Base-by-base conservation (phyloP, 1,140 invertebrate genomes). In the Lepidurus apus region DNA sequence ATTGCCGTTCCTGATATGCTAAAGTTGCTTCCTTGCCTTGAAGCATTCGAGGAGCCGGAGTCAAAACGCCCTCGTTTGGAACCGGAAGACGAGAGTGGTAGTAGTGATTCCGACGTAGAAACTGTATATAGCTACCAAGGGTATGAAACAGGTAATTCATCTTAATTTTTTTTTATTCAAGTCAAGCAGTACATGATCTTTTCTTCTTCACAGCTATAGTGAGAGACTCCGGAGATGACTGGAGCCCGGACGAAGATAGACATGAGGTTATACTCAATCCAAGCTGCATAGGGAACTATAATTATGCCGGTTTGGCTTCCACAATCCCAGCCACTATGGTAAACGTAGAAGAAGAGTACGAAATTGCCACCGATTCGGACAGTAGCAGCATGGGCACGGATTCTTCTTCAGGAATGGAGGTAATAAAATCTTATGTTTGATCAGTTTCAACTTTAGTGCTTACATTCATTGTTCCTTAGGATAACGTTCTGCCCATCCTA, bases 81-180 rank as follows among this genome's bases (percentile, higher is more conserved):
- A 34, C 3, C 34, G 34, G 34, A 34, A 34, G 4, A 65, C 53
- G 76, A 77, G 26, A 53, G 44, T 17, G 42, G 43, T 9, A 24
- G 21, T 21, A 53, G 43, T 47, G 76, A 45, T 0, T 47, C 43
- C 42, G 76, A 77, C 5, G 76, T 21, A 7, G 53, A 77, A 10
- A 53, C 76, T 5, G n/a, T 26, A 21, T 42, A 77, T 26, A 53
- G 21, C 7, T 77, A 65, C 11, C 76, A 77, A n/a, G 76, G 76
- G 4, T 77, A 77, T 45, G 76, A 77, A 77, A 77, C 76, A 24
- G 76, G 76, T 77, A 77, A 77, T 13, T 47, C 13, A 17, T 34
- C 9, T 24, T 53, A 34, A 4, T 34, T 34, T 34, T 34, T 34
- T 34, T 34, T 43, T 24, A 73, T 73, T 73, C 10, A 42, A 75